Evolutionary conservation across 2,113 vertebrate genomes (phyloP).

Genomic region (Paradoxurus hermaphroditus): DNA sequence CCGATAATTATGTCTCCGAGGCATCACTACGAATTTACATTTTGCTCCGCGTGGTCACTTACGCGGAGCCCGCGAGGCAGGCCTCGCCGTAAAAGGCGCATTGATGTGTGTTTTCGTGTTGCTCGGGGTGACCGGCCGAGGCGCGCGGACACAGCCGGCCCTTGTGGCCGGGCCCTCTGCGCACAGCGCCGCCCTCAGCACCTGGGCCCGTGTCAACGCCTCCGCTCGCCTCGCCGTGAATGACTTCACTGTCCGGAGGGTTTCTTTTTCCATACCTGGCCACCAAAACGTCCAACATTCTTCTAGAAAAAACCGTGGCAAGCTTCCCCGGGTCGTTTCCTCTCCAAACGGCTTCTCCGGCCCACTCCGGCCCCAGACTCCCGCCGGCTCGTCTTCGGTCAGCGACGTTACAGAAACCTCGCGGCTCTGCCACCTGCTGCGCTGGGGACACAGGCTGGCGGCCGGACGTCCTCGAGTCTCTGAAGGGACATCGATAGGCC

Average conservation of each 20-base stretch:
- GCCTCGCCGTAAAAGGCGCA: conserved; percentile 56
- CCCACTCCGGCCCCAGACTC: background rate
- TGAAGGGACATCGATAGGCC: accelerated
- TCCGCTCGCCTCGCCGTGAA: conserved; percentile 75
- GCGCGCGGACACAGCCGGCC: conserved; percentile 70
- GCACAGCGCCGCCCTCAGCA: conserved; percentile 64
- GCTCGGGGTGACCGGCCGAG: conserved; percentile 34
- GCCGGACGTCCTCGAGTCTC: background rate
- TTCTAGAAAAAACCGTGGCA: conserved; percentile 69
- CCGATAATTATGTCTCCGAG: conserved; percentile 70
- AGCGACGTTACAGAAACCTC: background rate
- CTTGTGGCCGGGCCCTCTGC: conserved; percentile 59
- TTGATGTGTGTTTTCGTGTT: conserved; percentile 64
- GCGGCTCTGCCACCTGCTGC: conserved; percentile 48
- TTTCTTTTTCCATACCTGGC: conserved; percentile 64
- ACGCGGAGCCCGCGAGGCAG: background rate
- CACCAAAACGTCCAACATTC: conserved; percentile 64
- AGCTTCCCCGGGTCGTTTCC: conserved; percentile 58
- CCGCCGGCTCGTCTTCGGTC: conserved; percentile 43
- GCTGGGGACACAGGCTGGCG: accelerated
- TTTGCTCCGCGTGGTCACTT: conserved; percentile 2
- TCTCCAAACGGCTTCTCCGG: conserved; percentile 26
- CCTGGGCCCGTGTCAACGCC: conserved; percentile 8
- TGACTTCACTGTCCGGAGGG: conserved; percentile 76
- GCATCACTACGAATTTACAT: conserved; percentile 60